phyloP scores from a whole-genome alignment of 2,888 invertebrate genomes.

The Hirtodrosophila cameraria region DNA sequence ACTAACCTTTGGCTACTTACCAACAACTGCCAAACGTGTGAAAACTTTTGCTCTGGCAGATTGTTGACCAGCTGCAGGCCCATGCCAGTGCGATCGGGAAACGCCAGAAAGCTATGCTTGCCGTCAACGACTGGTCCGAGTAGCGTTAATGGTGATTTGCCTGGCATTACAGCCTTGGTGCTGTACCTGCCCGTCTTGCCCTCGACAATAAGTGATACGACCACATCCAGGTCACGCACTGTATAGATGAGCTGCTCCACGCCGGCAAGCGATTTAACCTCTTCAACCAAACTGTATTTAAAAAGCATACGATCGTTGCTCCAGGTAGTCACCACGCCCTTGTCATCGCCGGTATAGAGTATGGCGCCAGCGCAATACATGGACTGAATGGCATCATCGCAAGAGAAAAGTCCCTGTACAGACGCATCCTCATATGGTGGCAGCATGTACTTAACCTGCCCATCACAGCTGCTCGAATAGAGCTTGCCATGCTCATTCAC shows the following conservation, averaged over 20 bases:
- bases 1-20: conserved; percentile 51
- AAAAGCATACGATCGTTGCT: conserved; percentile 82
- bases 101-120: conserved; percentile 78
- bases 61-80: conserved; percentile 79
- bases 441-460: conserved; percentile 80
- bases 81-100: conserved; percentile 82
- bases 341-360: conserved; percentile 83
- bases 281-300: conserved; percentile 83
- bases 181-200: conserved; percentile 83
- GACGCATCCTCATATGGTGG: conserved; percentile 77
- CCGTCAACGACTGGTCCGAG: conserved; percentile 78
- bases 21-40: conserved; percentile 71
- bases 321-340: conserved; percentile 84
- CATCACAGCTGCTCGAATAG: conserved; percentile 83
- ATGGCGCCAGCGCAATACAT: conserved; percentile 79
- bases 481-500: conserved; percentile 82
- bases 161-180: conserved; percentile 82
- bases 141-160: conserved; percentile 81
- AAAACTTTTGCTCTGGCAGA: conserved; percentile 72
- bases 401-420: conserved; percentile 78
- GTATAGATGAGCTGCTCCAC: conserved; percentile 82
- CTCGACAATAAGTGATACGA: conserved; percentile 77
- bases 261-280: conserved; percentile 82
- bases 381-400: conserved; percentile 82
- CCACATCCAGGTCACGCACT: conserved; percentile 82